A percentile compares a stretch with the other conserved stretches of the same genome.
Conservation (phyloP, 2,797 vertebrate species). For the Erithacus rubecula region DNA sequence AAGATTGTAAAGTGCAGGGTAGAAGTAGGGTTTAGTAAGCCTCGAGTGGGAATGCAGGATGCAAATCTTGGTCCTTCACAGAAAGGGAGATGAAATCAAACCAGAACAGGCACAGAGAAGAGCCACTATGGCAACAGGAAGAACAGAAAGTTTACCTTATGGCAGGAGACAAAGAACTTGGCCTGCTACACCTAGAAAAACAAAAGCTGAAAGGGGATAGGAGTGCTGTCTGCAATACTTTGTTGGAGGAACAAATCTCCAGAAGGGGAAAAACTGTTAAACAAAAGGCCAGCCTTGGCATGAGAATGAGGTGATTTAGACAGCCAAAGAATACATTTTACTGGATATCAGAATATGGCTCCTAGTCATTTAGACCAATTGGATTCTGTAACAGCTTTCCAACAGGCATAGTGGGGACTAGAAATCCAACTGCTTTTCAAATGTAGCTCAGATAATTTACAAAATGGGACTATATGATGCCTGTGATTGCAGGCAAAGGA, state of each 20-base stretch:
- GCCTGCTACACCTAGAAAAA: neutral
- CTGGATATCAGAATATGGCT: conserved; percentile 9
- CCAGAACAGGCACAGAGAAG: neutral
- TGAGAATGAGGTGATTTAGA: neutral
- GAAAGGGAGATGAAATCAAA: neutral
- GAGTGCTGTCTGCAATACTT: neutral
- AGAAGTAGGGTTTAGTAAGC: neutral
- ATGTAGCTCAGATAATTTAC: neutral
- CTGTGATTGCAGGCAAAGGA: neutral
- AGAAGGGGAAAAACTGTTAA: neutral
- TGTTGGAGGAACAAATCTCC: neutral
- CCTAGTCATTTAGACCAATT: conserved; percentile 1
- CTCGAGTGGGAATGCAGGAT: neutral
- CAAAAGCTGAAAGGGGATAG: conserved; percentile 25
- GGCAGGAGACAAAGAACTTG: neutral
- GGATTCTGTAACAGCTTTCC: conserved; percentile 1
- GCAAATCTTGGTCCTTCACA: neutral
- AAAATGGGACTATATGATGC: neutral
- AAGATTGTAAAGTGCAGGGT: neutral
- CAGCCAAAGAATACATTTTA: conserved; percentile 4
- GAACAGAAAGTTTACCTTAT: neutral
- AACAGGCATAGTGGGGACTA: neutral
- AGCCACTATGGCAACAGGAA: neutral
- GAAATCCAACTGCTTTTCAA: neutral
- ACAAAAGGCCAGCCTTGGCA: conserved; percentile 15